These are phyloP conservation scores for Himalopsyche kuldschensis DNA, from an alignment of 2,888 invertebrate genomes.

Conservation along the genomic window DNA sequence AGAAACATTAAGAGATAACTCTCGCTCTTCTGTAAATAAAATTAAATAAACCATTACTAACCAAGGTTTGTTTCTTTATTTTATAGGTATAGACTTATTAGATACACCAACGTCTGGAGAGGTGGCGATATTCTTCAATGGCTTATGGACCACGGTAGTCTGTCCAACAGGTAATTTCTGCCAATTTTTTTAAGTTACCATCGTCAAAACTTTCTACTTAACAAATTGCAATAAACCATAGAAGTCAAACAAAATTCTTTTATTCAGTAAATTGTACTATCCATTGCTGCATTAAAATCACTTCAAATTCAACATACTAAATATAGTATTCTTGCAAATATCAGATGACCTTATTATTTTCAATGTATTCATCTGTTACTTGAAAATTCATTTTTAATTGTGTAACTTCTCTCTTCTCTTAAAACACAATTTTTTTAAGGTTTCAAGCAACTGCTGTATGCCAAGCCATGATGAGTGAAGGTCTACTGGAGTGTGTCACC, in stretches of 20 bases:
- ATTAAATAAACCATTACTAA: not conserved
- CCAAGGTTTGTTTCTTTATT: not conserved
- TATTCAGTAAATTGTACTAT: too few species aligned
- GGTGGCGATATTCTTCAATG: conserved; percentile 83
- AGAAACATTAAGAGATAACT: not conserved
- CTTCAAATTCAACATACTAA: too few species aligned
- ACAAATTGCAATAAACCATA: not conserved
- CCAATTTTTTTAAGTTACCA: too few species aligned
- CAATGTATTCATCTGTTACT: too few species aligned
- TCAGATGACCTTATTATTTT: too few species aligned
- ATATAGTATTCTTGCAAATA: too few species aligned
- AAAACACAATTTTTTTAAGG: conserved; percentile 48
- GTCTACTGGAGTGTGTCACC: conserved; percentile 69
- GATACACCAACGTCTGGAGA: conserved; percentile 74
- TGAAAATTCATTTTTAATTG: too few species aligned
- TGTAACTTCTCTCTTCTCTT: too few species aligned
- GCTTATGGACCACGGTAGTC: conserved; percentile 77
- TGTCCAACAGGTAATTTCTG: conserved; percentile 66
- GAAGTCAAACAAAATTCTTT: too few species aligned
- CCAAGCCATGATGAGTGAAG: conserved; percentile 75
- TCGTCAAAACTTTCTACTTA: too few species aligned
- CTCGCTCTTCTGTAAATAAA: not conserved
- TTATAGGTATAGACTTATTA: conserved; percentile 68
- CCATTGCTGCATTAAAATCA: too few species aligned
- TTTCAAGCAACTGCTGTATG: conserved; percentile 77